Base-by-base conservation (phyloP, 2,797 vertebrate genomes). In the Luscinia luscinia region DNA sequence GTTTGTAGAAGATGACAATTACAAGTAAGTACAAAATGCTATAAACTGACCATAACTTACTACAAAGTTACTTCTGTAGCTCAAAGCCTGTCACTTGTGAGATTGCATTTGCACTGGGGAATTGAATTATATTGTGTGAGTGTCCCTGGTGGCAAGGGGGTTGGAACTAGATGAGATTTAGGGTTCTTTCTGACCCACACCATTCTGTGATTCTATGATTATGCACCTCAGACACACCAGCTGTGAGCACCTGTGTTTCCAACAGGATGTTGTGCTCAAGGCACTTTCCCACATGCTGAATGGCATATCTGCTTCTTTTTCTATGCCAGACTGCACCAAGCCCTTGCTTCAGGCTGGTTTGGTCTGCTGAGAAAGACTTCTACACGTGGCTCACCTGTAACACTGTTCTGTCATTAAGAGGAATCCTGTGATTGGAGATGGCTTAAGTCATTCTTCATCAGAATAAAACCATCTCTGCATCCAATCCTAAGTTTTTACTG, bases 1-100 rank as follows among this genome's bases (percentile, higher is more conserved):
- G 97, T 99, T 99, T 98, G 99, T 99, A 92, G 99, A 99, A 97
- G 99, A 99, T 34, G 99, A 99, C 97, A 99, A 99, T 97, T 99
- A 99, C 97, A 99, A 99, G 99, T 99, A 98, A 98, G 99, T 98
- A 86, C 77, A 55, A 90, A 89, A 45, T 32, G 8, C 38, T 74
- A 0, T n/a, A 38, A 74, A 63, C 27, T 49, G 54, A 22, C 11
- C 46, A 20, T 82, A 70, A 51, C 32, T 64, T 38, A 14, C 3
- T 36, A 34, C 12, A 52, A 48, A 69, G 21, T 41, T 72, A 30
- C 38, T 78, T 75, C 2, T 16, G 0, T 43, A 85, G 48, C 20
- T 61, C 21, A 46, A 54, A 83, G 9, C 16, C 22, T 78, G 26
- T 61, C 19, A 16, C 45, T 41, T 52, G 9, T 27, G 62, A 64